These are phyloP conservation scores for Pleuronectes platessa DNA, from an alignment of 2,113 vertebrate genomes.

Conservation along the genomic window DNA sequence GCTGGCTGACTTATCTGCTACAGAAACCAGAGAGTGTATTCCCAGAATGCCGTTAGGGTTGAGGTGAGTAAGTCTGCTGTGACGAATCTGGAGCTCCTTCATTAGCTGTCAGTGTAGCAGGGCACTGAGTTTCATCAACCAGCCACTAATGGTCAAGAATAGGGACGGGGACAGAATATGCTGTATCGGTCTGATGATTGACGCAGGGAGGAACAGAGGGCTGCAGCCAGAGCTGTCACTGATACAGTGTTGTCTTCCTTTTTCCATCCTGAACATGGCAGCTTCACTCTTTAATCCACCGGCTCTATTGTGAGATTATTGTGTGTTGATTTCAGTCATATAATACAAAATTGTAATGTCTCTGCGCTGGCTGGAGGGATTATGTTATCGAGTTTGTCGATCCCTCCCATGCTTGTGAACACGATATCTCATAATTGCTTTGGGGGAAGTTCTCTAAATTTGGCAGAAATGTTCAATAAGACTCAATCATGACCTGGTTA, in stretches of 20 bases:
- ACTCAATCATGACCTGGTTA: too few relatives aligned
- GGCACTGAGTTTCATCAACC: constrained; percentile 29
- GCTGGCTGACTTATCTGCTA: constrained; percentile 29
- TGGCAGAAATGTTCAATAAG: too few relatives aligned
- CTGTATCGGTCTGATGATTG: neutral
- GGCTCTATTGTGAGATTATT: neutral
- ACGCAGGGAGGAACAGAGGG: constrained; percentile 27
- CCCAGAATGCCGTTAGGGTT: constrained; percentile 16
- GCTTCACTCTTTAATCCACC: neutral
- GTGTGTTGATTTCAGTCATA: neutral
- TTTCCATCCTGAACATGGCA: neutral
- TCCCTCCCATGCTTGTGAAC: too few relatives aligned
- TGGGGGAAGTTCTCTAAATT: too few relatives aligned
- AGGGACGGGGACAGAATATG: constrained; percentile 1
- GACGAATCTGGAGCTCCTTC: constrained; percentile 43
- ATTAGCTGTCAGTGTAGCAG: constrained; percentile 39
- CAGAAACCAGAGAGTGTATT: constrained; percentile 21
- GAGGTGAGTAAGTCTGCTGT: constrained; percentile 39
- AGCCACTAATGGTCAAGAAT: constrained; percentile 1
- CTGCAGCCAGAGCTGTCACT: constrained; percentile 7
- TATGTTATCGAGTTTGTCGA: too few relatives aligned
- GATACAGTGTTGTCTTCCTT: constrained; percentile 1
- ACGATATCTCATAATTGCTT: too few relatives aligned
- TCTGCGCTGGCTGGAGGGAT: too few relatives aligned
- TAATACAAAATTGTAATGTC: neutral